Conservation (phyloP, 1,140 invertebrate genomes). For the Oedothorax gibbosus region DNA sequence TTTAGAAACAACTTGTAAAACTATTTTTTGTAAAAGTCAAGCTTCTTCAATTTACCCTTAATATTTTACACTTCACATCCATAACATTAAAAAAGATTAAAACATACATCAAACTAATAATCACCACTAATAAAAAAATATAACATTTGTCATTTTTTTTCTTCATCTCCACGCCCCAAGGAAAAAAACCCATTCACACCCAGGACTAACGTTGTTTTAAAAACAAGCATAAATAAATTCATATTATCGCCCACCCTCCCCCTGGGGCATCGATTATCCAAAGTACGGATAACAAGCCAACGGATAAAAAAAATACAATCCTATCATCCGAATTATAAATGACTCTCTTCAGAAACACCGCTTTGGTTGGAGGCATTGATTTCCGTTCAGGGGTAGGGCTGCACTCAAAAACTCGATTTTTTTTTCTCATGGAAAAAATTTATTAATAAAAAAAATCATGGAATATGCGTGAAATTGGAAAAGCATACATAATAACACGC, state of each 20-base stretch:
- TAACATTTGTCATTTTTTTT: slow-evolving; percentile 7
- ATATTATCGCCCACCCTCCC: slow-evolving; percentile 1
- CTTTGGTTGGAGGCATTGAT: slow-evolving; percentile 39
- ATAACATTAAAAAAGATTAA: too few species aligned
- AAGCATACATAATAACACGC: slow-evolving; percentile 60
- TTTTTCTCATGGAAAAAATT: not conserved
- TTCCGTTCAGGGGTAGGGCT: slow-evolving; percentile 37
- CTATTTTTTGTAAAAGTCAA: too few species aligned
- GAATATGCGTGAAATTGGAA: slow-evolving; percentile 53
- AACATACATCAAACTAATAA: too few species aligned
- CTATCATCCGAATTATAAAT: slow-evolving; percentile 56
- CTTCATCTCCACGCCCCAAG: slow-evolving; percentile 10
- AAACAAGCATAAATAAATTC: slow-evolving; percentile 33
- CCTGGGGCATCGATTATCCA: slow-evolving; percentile 29
- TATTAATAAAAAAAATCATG: not conserved
- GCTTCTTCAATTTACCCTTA: too few species aligned
- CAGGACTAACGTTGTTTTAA: slow-evolving; percentile 21
- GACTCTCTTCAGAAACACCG: slow-evolving; percentile 36
- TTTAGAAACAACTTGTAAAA: too few species aligned
- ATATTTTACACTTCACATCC: too few species aligned
- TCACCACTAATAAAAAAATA: too few species aligned
- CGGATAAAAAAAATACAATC: too few species aligned
- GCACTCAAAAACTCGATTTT: slow-evolving; percentile 37
- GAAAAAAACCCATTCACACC: not conserved
- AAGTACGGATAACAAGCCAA: slow-evolving; percentile 9